These are phyloP conservation scores for Melinopterus prodromus DNA, from an alignment of 2,888 invertebrate species.

Conservation along the genomic window DNA sequence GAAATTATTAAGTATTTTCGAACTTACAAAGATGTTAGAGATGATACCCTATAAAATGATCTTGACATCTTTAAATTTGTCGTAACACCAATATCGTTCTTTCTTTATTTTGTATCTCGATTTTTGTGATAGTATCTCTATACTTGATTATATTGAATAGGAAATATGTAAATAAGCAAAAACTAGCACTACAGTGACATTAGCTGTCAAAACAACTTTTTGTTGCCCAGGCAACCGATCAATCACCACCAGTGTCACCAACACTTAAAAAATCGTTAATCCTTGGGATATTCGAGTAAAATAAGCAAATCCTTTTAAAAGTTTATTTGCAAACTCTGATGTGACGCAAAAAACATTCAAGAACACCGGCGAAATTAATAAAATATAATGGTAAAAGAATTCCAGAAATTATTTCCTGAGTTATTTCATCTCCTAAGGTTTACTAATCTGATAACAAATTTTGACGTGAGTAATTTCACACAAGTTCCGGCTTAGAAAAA, in stretches of 20 bases:
- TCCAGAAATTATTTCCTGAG: background rate
- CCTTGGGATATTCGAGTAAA: background rate
- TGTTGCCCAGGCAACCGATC: background rate
- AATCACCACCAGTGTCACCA: background rate
- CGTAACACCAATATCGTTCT: background rate
- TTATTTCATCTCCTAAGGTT: background rate
- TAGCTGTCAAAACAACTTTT: background rate
- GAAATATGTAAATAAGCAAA: background rate
- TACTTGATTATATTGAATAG: background rate
- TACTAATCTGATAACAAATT: background rate
- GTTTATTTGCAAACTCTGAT: no score
- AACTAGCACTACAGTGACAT: background rate
- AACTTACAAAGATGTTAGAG: constrained; percentile 35
- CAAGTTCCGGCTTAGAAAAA: background rate
- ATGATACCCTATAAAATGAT: constrained; percentile 21
- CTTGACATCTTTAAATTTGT: background rate
- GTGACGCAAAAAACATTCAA: no score
- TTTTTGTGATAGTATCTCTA: no score
- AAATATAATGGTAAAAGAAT: background rate
- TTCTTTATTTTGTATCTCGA: background rate
- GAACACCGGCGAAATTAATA: background rate
- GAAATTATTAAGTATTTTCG: background rate
- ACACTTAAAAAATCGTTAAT: background rate
- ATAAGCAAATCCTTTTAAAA: background rate
- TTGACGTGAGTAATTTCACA: background rate